phyloP scores from a whole-genome alignment of 2,113 vertebrate genomes.

The Prochilodus magdalenae region DNA sequence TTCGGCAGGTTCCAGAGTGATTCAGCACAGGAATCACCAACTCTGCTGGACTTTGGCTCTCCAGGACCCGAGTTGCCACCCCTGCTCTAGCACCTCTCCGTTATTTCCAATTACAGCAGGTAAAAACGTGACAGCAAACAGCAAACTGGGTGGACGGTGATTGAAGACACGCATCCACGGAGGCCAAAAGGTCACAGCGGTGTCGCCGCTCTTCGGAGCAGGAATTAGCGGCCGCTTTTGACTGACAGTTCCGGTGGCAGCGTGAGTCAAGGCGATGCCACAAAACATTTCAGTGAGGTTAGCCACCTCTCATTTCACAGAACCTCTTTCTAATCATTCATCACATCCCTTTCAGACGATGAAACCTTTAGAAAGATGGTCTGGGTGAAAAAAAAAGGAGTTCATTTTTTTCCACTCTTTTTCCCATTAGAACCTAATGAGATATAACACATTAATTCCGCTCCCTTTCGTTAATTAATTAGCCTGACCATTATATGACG shows the following conservation, averaged over 20 bases:
- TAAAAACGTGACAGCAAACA: not conserved
- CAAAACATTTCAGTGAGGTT: constrained; percentile 42
- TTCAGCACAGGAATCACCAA: not conserved
- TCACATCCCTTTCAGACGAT: constrained; percentile 27
- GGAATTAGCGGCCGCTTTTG: constrained; percentile 16
- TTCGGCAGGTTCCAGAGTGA: not conserved
- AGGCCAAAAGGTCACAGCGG: constrained; percentile 18
- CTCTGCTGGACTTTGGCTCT: no score
- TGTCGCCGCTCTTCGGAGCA: not conserved
- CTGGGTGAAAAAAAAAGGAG: constrained; percentile 15
- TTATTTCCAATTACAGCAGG: not conserved
- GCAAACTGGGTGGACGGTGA: not conserved
- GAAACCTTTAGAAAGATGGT: constrained; percentile 25
- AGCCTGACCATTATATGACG: constrained; percentile 58
- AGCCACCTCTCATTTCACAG: constrained; percentile 20
- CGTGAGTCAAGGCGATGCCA: constrained; percentile 39
- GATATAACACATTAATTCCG: constrained; percentile 52
- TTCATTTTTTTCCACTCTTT: constrained; percentile 10
- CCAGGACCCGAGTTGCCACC: not conserved
- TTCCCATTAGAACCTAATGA: constrained; percentile 54
- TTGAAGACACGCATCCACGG: not conserved
- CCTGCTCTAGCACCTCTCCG: not conserved
- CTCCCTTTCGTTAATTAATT: constrained; percentile 57
- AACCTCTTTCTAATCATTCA: constrained; percentile 40
- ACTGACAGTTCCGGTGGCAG: constrained; percentile 42